These are phyloP conservation scores for Melanostoma mellinum DNA, from an alignment of 2,888 invertebrate genomes.

Conservation along the genomic window DNA sequence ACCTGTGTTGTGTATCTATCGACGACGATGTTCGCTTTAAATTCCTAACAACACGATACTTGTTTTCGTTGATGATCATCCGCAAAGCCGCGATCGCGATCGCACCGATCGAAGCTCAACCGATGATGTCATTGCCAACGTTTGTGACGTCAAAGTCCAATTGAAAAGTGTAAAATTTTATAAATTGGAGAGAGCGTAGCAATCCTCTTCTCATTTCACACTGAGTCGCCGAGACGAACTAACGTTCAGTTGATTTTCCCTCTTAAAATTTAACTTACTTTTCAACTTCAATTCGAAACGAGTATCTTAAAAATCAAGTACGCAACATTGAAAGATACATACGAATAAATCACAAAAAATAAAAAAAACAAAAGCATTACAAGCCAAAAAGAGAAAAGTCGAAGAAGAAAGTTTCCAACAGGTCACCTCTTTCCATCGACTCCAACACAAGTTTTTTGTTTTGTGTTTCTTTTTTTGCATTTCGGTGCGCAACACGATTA, in stretches of 20 bases:
- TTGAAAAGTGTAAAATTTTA: conserved; percentile 65
- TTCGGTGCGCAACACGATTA: conserved; percentile 36
- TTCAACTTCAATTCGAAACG: conserved; percentile 18
- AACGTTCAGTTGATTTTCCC: conserved; percentile 44
- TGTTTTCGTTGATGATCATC: conserved; percentile 57
- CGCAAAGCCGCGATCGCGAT: conserved; percentile 22
- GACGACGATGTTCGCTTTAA: conserved; percentile 10
- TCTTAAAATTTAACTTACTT: conserved; percentile 5
- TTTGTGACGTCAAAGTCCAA: conserved; percentile 63
- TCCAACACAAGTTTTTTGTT: conserved; percentile 5
- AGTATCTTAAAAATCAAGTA: conserved; percentile 35
- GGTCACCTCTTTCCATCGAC: conserved; percentile 47
- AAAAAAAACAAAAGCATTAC: conserved; percentile 1
- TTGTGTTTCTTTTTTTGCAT: conserved; percentile 7
- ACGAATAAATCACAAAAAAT: conserved; percentile 37
- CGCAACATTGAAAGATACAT: conserved; percentile 27
- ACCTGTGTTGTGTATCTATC: conserved; percentile 5
- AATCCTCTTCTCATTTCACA: conserved; percentile 71
- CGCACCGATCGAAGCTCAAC: conserved; percentile 38
- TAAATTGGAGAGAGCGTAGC: conserved; percentile 72
- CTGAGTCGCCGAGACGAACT: conserved; percentile 64
- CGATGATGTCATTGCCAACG: conserved; percentile 68
- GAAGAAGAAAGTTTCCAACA: conserved; percentile 70
- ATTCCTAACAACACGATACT: conserved; percentile 41
- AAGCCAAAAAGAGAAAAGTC: conserved; percentile 51